A percentile compares a stretch with the other conserved stretches of the same genome.
phyloP scores from a whole-genome alignment of 2,113 vertebrate species.

The Suncus etruscus region DNA sequence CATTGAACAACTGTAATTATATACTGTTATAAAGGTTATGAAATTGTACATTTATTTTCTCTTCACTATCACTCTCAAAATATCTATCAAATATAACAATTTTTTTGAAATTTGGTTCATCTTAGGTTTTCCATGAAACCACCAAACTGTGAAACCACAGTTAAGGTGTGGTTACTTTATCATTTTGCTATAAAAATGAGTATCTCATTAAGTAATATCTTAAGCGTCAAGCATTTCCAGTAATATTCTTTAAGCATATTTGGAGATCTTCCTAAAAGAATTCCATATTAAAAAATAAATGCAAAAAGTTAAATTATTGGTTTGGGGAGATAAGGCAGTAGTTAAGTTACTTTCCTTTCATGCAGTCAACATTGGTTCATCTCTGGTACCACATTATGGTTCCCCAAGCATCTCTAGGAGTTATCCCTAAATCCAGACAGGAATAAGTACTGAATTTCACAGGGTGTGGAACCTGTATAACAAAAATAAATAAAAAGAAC shows the following conservation, averaged over 20 bases:
- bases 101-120: neutral
- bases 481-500: too few species aligned
- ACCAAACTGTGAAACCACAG: neutral
- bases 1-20: too few species aligned
- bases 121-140: neutral
- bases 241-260: neutral
- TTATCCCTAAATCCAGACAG: too few species aligned
- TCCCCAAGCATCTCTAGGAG: too few species aligned
- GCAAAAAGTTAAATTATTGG: neutral
- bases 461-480: too few species aligned
- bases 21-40: neutral
- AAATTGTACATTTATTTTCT: neutral
- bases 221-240: neutral
- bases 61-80: neutral
- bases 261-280: neutral
- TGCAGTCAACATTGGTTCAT: too few species aligned
- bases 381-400: too few species aligned
- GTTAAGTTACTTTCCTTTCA: too few species aligned
- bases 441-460: too few species aligned
- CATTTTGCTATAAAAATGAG: neutral
- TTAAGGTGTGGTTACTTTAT: too few species aligned
- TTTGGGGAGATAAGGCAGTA: too few species aligned
- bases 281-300: neutral
- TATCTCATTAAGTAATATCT: neutral
- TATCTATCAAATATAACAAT: neutral